phyloP scores from a whole-genome alignment of 2,113 vertebrate species.

The Nothoprocta pentlandii region DNA sequence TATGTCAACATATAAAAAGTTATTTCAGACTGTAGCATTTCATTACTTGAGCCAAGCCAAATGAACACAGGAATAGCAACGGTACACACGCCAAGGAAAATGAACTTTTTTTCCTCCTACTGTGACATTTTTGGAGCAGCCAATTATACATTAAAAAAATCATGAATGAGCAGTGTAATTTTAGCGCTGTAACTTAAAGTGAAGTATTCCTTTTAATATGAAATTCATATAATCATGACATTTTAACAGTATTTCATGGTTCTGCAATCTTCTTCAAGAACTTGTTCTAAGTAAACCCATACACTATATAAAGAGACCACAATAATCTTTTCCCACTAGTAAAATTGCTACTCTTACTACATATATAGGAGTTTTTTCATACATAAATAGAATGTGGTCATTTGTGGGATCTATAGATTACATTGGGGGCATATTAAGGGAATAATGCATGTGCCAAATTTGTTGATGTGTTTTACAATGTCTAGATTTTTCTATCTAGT shows the following conservation, averaged over 20 bases:
- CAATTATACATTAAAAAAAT: constrained; percentile 72
- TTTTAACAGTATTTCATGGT: constrained; percentile 57
- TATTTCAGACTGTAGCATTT: constrained; percentile 72
- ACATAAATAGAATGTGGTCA: constrained; percentile 35
- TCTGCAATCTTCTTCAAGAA: constrained; percentile 44
- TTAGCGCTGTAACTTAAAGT: constrained; percentile 60
- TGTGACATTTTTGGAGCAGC: constrained; percentile 74
- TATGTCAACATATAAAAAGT: constrained; percentile 71
- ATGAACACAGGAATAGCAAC: constrained; percentile 71
- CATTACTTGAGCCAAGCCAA: constrained; percentile 54
- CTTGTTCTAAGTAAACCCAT: constrained; percentile 38
- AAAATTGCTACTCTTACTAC: constrained; percentile 60
- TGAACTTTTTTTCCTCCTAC: constrained; percentile 59
- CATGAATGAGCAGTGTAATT: constrained; percentile 74
- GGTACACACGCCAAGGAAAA: constrained; percentile 67
- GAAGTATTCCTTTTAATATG: constrained; percentile 64
- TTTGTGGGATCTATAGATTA: constrained; percentile 57
- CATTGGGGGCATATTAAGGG: constrained; percentile 55
- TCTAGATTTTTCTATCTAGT: constrained; percentile 49
- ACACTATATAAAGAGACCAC: constrained; percentile 56
- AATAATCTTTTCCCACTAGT: constrained; percentile 61
- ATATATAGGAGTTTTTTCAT: constrained; percentile 39
- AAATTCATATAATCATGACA: constrained; percentile 62
- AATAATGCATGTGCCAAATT: constrained; percentile 20
- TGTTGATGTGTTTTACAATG: constrained; percentile 28